A percentile compares a stretch with the other conserved stretches of the same genome.
Conservation (phyloP, 1,140 invertebrate species). For the Centruroides sculpturatus region DNA sequence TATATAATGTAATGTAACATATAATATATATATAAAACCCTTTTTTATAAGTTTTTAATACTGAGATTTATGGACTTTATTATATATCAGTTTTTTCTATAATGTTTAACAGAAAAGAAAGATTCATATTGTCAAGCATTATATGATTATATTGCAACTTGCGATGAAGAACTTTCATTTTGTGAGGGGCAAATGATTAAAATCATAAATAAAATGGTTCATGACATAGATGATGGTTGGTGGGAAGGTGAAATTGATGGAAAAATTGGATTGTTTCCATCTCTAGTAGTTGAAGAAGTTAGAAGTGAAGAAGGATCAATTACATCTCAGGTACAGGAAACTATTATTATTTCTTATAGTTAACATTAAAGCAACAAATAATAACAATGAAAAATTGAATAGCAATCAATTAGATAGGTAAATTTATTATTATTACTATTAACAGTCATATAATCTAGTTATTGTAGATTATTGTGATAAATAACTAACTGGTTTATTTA, state of each 20-base stretch:
- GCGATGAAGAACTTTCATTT: conserved; percentile 71
- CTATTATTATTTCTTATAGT: background rate
- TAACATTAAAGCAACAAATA: background rate
- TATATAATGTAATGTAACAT: no score
- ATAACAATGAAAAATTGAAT: background rate
- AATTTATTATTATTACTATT: no score
- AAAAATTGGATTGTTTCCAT: conserved; percentile 67
- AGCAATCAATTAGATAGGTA: background rate
- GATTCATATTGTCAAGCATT: conserved; percentile 42
- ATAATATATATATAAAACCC: no score
- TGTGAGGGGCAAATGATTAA: conserved; percentile 70
- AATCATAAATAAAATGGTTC: conserved; percentile 41
- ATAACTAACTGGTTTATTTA: no score
- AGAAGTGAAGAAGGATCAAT: conserved; percentile 45
- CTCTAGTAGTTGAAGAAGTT: conserved; percentile 84
- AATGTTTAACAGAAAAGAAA: background rate
- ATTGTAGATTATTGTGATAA: no score
- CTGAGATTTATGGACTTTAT: no score
- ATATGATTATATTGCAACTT: conserved; percentile 82
- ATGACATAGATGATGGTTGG: conserved; percentile 92
- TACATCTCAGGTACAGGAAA: background rate
- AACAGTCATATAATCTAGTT: no score
- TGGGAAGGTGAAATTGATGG: conserved; percentile 84
- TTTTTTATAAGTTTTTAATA: no score
- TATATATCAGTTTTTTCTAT: no score